Conservation (phyloP, 2,797 vertebrate genomes). For the Hoplostethus mediterraneus region DNA sequence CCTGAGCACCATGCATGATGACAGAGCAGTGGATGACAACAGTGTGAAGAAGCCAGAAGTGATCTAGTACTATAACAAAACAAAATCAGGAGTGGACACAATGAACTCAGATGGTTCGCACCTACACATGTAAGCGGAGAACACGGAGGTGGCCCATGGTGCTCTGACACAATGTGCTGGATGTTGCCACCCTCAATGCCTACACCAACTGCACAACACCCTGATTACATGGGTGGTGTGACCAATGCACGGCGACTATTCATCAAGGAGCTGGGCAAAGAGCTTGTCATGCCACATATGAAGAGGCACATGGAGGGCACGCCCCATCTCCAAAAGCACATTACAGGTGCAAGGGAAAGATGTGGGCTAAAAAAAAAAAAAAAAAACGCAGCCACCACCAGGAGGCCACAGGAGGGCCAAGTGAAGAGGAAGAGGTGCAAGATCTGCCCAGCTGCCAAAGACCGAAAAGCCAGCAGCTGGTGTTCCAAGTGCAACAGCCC, state of each 20-base stretch:
- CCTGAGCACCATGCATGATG: conserved; percentile 5
- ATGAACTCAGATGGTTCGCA: conserved; percentile 38
- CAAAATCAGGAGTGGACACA: conserved; percentile 33
- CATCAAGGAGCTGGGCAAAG: conserved; percentile 38
- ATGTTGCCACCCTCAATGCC: conserved; percentile 40
- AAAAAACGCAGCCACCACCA: too few species aligned
- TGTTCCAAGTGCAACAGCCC: too few species aligned
- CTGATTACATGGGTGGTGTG: too few species aligned
- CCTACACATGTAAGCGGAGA: conserved; percentile 41
- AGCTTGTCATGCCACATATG: conserved; percentile 43
- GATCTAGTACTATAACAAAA: conserved; percentile 26
- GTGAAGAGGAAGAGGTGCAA: too few species aligned
- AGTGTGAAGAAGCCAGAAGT: conserved; percentile 17
- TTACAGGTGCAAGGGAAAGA: background rate
- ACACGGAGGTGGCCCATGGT: conserved; percentile 33
- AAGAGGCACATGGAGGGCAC: background rate
- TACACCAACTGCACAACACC: background rate
- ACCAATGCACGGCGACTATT: conserved; percentile 1
- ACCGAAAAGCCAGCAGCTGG: too few species aligned
- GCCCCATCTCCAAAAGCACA: conserved; percentile 22
- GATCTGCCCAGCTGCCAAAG: too few species aligned
- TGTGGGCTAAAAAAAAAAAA: too few species aligned
- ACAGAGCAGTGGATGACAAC: conserved; percentile 22
- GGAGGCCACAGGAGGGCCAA: too few species aligned
- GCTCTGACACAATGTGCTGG: conserved; percentile 33